Evolutionary conservation across 2,113 vertebrate genomes (phyloP).

Genomic region (Pituophis catenifer): DNA sequence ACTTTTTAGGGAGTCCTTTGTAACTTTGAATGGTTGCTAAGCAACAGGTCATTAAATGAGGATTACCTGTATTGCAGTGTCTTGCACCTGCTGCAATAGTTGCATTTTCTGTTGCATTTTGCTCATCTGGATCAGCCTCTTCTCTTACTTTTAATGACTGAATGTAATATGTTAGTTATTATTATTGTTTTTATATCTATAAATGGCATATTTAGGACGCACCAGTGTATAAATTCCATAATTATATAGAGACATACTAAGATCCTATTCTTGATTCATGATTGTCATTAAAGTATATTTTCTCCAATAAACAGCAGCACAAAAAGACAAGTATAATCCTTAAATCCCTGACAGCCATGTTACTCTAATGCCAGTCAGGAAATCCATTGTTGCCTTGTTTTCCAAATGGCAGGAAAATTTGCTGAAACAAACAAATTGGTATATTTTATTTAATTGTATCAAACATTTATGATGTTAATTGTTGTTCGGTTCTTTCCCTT

Average conservation of each 20-base stretch:
- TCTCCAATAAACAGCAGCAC: constrained; percentile 1
- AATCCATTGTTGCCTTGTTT: constrained; percentile 7
- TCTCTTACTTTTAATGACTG: neutral
- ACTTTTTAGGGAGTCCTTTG: neutral
- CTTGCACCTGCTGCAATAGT: neutral
- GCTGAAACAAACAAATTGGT: constrained; percentile 24
- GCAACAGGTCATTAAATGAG: neutral
- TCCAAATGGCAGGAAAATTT: constrained; percentile 7
- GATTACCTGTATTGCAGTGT: neutral
- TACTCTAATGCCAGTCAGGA: constrained; percentile 27
- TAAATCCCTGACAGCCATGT: neutral
- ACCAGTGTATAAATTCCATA: neutral
- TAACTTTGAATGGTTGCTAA: neutral
- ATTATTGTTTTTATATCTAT: neutral
- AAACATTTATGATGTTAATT: neutral
- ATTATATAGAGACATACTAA: neutral
- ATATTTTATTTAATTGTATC: constrained; percentile 23
- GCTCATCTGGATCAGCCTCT: neutral
- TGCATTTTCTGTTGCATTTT: neutral
- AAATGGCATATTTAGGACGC: neutral
- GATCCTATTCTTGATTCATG: constrained; percentile 8
- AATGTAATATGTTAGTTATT: neutral
- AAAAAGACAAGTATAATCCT: neutral
- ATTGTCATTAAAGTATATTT: constrained; percentile 42
- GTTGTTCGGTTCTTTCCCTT: constrained; percentile 18